Evolutionary conservation across 2,888 invertebrate species (phyloP).

Genomic region (Tricholauxania praeusta): DNA sequence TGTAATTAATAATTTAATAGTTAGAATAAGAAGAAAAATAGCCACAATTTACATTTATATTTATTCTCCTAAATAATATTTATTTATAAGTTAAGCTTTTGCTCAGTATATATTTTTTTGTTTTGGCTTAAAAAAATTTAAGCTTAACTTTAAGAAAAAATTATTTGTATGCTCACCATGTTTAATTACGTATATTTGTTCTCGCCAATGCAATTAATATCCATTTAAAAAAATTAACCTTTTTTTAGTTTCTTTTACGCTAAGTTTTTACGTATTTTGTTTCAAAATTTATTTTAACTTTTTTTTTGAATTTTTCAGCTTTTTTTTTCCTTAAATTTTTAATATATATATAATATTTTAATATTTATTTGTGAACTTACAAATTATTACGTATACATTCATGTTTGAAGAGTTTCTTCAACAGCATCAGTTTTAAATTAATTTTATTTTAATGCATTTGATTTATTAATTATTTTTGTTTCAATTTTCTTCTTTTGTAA

Average conservation of each 20-base stretch:
- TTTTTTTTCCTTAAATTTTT: slow-evolving; percentile 23
- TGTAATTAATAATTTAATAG: background rate
- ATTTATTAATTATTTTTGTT: slow-evolving; percentile 7
- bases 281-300: slow-evolving; percentile 45
- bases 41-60: slow-evolving; percentile 56
- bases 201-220: slow-evolving; percentile 33
- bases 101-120: slow-evolving; percentile 1
- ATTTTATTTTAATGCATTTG: slow-evolving; percentile 38
- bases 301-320: slow-evolving; percentile 31
- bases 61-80: slow-evolving; percentile 1
- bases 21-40: slow-evolving; percentile 34
- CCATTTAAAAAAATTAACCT: slow-evolving; percentile 41
- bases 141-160: slow-evolving; percentile 15
- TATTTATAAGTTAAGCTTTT: slow-evolving; percentile 14
- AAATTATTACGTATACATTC: slow-evolving; percentile 68
- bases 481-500: slow-evolving; percentile 9
- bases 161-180: slow-evolving; percentile 29
- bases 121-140: slow-evolving; percentile 29
- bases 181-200: slow-evolving; percentile 52
- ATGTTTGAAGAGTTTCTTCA: slow-evolving; percentile 54
- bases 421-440: slow-evolving; percentile 14
- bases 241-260: slow-evolving; percentile 27
- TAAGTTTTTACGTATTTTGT: slow-evolving; percentile 40
- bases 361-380: slow-evolving; percentile 54
- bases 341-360: slow-evolving; percentile 29